These are phyloP conservation scores for Adelphocoris suturalis DNA, from an alignment of 2,888 invertebrate genomes.

Conservation along the genomic window DNA sequence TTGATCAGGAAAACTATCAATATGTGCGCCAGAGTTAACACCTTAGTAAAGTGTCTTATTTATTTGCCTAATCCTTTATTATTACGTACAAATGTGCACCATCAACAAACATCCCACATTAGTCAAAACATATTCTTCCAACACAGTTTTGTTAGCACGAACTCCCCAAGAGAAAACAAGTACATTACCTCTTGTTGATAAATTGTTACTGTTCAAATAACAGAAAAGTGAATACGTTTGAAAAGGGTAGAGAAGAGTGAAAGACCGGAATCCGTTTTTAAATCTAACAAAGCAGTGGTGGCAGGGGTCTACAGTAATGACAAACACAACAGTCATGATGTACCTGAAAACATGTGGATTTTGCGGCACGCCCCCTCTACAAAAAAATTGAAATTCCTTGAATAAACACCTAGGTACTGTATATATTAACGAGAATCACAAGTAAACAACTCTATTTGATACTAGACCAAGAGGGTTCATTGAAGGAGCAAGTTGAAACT, in stretches of 20 bases:
- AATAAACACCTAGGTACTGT: slow-evolving; percentile 9
- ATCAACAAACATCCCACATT: too few species aligned
- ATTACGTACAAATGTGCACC: too few species aligned
- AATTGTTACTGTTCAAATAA: too few species aligned
- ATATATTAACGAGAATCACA: background rate
- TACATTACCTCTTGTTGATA: too few species aligned
- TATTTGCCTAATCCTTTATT: slow-evolving; percentile 4
- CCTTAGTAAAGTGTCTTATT: background rate
- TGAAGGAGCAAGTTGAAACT: too few species aligned
- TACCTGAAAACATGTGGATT: slow-evolving; percentile 63
- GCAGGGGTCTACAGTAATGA: slow-evolving; percentile 57
- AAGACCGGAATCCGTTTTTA: background rate
- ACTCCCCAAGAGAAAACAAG: too few species aligned
- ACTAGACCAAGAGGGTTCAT: too few species aligned
- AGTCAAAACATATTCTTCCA: too few species aligned
- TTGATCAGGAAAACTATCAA: too few species aligned
- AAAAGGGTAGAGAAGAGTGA: background rate
- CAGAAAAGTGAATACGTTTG: background rate
- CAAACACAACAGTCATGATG: slow-evolving; percentile 53
- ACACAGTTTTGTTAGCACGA: too few species aligned
- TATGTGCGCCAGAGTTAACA: too few species aligned
- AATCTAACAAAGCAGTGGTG: slow-evolving; percentile 31
- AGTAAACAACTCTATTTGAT: too few species aligned
- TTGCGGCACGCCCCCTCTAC: slow-evolving; percentile 64
- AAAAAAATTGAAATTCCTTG: slow-evolving; percentile 56